Evolutionary conservation across 2,888 invertebrate genomes (phyloP), one percentile per base, ranked within the genome.

Genomic region (Lasioglossum lativentre): DNA sequence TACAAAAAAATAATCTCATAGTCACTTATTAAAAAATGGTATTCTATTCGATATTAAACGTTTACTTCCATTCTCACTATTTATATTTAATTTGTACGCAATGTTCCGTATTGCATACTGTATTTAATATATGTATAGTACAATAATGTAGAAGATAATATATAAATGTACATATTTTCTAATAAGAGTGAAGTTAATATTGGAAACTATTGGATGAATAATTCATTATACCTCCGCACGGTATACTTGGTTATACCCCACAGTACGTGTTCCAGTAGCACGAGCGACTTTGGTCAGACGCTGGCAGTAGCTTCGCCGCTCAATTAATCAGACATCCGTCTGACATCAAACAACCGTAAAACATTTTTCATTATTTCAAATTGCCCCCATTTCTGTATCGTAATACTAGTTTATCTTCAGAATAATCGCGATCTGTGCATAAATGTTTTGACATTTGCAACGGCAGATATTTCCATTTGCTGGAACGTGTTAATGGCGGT

Each of bases 281-380:
- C 56, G 72, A 78, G 10, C 45, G 52, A 78, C 66, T 75, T 85
- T 78, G 14, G 30, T 78, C 70, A 40, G 82, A 56, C 82, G 30
- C 2, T 16, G 30, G 19, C 59, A 27, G 59, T 59, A 59, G 59
- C 59, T 8, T 5, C 6, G 47, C 1, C 27, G 14, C 27, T n/a
- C 14, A 59, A 59, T 59, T 27, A 59, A 59, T 59, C 59, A 14
- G 59, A 27, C 14, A n/a, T n/a, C n/a, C n/a, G n/a, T n/a, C n/a
- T n/a, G n/a, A 3, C 8, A 2, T n/a, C n/a, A 56, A 56, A 56
- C n/a, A 2, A 12, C n/a, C n/a, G 12, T n/a, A 12, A 12, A 56
- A 56, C 56, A 4, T n/a, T 23, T n/a, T 56, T 56, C 3, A 56
- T 8, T 56, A 10, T 56, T 16, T 45, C 45, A 45, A 19, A 45